phyloP scores from a whole-genome alignment of 2,797 vertebrate genomes.

The Aldrovandia affinis region DNA sequence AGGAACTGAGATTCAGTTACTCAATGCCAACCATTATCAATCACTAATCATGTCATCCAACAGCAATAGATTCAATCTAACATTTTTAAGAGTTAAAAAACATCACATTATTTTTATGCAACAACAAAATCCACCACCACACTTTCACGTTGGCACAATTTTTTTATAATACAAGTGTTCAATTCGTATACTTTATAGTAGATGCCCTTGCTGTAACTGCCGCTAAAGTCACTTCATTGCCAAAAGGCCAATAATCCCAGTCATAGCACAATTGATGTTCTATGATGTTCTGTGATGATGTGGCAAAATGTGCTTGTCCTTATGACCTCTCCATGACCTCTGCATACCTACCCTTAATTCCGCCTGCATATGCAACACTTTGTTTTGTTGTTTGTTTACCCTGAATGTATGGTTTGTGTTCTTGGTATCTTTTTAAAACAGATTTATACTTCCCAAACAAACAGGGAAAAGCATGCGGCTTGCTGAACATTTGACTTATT shows the following conservation, averaged over 20 bases:
- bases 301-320: not conserved
- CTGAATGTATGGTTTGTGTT: constrained; percentile 40
- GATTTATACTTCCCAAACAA: constrained; percentile 29
- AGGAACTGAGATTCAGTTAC: not conserved
- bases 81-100: not conserved
- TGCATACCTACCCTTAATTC: not conserved
- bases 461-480: constrained; percentile 26
- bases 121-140: not conserved
- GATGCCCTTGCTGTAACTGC: not conserved
- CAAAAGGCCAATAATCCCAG: not conserved
- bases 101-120: not conserved
- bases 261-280: not conserved
- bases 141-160: not conserved
- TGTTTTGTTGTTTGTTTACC: constrained; percentile 21
- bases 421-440: constrained; percentile 40
- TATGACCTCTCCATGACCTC: not conserved
- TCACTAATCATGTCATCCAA: not conserved
- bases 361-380: not conserved
- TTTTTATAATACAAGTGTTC: not conserved
- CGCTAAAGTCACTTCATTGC: not conserved
- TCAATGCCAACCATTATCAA: not conserved
- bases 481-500: not conserved
- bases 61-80: not conserved
- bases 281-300: not conserved
- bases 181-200: not conserved